Conservation (phyloP, 37 sponge, comb jelly and placozoan genomes). For the Oopsacas minuta region DNA sequence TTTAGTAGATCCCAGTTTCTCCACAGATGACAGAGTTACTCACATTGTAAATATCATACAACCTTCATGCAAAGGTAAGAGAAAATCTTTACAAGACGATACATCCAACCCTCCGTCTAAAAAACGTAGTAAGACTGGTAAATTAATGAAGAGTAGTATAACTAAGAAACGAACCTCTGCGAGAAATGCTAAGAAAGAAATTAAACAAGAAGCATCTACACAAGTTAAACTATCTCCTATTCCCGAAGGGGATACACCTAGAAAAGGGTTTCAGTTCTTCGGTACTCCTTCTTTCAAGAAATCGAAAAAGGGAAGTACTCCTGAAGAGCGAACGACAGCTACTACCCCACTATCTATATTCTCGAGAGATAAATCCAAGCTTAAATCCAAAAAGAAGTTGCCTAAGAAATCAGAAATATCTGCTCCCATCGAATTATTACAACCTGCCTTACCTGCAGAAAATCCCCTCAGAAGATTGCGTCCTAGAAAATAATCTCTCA, state of each 20-base stretch:
- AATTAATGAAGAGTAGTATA: neutral
- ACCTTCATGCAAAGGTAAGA: neutral
- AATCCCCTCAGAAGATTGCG: neutral
- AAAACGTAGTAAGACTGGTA: neutral
- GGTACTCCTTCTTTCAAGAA: neutral
- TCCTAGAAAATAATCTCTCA: neutral
- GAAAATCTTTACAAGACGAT: neutral
- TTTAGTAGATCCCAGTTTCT: neutral
- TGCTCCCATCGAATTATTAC: neutral
- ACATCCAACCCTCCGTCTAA: neutral
- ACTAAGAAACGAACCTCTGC: neutral
- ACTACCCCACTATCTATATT: neutral
- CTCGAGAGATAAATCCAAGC: neutral
- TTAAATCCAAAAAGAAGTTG: neutral
- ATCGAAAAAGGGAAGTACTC: neutral
- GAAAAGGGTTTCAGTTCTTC: neutral
- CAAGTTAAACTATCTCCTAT: neutral
- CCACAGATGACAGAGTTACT: neutral
- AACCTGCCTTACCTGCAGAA: neutral
- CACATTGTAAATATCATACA: neutral
- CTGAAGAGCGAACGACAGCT: neutral
- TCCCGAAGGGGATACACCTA: neutral
- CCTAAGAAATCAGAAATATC: neutral
- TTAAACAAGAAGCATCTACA: neutral
- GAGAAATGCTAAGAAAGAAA: neutral